Evolutionary conservation across 2,113 vertebrate genomes (phyloP), one percentile per base, ranked within the genome.

Genomic region (Toxostoma redivivum): DNA sequence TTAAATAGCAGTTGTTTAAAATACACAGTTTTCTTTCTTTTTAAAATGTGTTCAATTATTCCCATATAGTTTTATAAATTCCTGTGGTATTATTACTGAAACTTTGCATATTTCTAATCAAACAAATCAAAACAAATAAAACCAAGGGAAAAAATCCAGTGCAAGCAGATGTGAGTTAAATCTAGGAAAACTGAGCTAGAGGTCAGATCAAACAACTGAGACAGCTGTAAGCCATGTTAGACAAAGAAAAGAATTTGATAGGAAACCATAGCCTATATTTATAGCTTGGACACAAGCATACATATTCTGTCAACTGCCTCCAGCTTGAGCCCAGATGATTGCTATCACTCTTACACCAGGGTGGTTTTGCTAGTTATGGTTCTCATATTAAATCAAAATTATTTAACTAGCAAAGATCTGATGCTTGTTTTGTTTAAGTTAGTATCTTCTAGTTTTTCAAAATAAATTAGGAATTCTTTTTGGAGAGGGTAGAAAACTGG

Each of bases 101-200:
- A 86, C 14, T 40, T 50, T 31, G 2, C 9, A 37, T 80, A 57
- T 67, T 66, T 73, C 35, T 74, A 53, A 76, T 47, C 5, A 51
- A 66, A 94, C 35, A 70, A 53, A 76, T 47, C 5, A 51, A 66
- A 94, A 65, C 5, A 70, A 67, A 64, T 35, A 19, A 65, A 80
- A 64, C 2, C 2, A 1, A 3, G 11, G 4, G 1, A 17, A 72
- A 67, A 76, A 85, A 24, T 35, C 8, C 7, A 47, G 11, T 7
- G 1, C 44, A 67, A 67, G 30, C 25, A 56, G 24, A 76, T 40
- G 2, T 11, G 33, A 92, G 14, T 40, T 86, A 53, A 23, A 27
- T 5, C 44, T 57, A 31, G 22, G 33, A 82, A 88, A 88, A 12
- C 33, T 65, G 48, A 60, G 6, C 20, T 5, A 51, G 53, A 76